Base-by-base conservation (phyloP, 2,888 invertebrate genomes). In the Thymelicus acteon region DNA sequence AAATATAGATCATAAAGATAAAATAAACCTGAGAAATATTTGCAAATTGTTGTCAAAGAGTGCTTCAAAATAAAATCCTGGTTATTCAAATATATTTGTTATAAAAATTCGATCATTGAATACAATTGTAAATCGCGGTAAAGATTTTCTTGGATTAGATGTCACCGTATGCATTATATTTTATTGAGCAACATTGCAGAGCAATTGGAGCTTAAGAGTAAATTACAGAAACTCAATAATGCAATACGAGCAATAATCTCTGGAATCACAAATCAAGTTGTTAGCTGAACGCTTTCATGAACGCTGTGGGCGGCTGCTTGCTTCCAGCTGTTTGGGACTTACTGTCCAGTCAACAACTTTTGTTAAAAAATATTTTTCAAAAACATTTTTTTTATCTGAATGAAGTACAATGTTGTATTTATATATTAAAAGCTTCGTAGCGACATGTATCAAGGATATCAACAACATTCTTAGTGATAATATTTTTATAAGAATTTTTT, bases 221-320 rank as follows among this genome's bases (percentile, higher is more conserved):
- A 89, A 90, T 90, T 87, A 90, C 86, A 83, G 82, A 82, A 85
- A 85, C 82, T 79, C 81, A 81, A 85, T 90, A 88, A 87, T 87
- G 79, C 86, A 81, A 80, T 85, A 82, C 82, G 81, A 81, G 88
- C 84, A 89, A 88, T 92, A 91, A 90, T 90, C 86, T 92, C 88
- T 80, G 87, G 85, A 88, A 92, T 90, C 89, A 93, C 93, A 93
- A 93, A 93, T 93, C 92, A 93, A 90, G 87, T 87, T 86, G 89
- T 89, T 87, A 89, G 89, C 85, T 82, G 85, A 86, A 86, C 82
- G 87, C 87, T 91, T 92, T 92, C 90, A 91, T 87, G 90, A 90
- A 80, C 81, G 81, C 82, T 83, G 92, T 92, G 91, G 93, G 93
- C 90, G 91, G 88, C 82, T 80, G 78, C 86, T 87, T 85, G 91